phyloP scores from a whole-genome alignment of 2,888 invertebrate species.

The Corythucha ciliata region DNA sequence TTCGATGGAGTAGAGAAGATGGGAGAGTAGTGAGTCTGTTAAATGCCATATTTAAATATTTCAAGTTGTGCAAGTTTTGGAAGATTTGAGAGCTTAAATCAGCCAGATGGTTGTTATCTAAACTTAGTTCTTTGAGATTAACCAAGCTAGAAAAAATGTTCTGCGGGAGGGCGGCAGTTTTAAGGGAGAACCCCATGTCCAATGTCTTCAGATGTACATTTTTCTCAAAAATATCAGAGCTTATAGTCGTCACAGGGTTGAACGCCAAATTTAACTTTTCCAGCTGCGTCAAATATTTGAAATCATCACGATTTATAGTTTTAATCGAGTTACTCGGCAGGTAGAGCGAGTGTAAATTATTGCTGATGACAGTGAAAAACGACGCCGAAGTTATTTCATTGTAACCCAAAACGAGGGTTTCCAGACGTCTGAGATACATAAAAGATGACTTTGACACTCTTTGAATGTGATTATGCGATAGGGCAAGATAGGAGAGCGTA shows the following conservation, averaged over 20 bases:
- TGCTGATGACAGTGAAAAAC: constrained; percentile 65
- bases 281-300: constrained; percentile 62
- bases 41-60: constrained; percentile 76
- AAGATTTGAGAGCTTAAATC: constrained; percentile 59
- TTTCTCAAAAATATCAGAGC: constrained; percentile 68
- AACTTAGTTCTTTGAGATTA: constrained; percentile 68
- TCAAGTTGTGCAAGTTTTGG: constrained; percentile 56
- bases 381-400: constrained; percentile 61
- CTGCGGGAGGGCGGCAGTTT: constrained; percentile 62
- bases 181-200: constrained; percentile 76
- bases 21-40: constrained; percentile 68
- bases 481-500: constrained; percentile 63
- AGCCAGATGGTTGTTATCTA: constrained; percentile 80
- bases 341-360: constrained; percentile 66
- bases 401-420: constrained; percentile 78
- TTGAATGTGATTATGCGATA: constrained; percentile 71
- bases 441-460: constrained; percentile 58
- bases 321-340: constrained; percentile 75
- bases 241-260: constrained; percentile 75
- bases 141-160: constrained; percentile 65
- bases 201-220: constrained; percentile 66
- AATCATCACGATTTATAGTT: constrained; percentile 55
- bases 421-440: constrained; percentile 62
- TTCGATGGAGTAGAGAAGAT: constrained; percentile 55
- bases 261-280: constrained; percentile 84